These are phyloP conservation scores for Pherbina coryleti DNA, from an alignment of 2,888 invertebrate species.

Conservation along the genomic window DNA sequence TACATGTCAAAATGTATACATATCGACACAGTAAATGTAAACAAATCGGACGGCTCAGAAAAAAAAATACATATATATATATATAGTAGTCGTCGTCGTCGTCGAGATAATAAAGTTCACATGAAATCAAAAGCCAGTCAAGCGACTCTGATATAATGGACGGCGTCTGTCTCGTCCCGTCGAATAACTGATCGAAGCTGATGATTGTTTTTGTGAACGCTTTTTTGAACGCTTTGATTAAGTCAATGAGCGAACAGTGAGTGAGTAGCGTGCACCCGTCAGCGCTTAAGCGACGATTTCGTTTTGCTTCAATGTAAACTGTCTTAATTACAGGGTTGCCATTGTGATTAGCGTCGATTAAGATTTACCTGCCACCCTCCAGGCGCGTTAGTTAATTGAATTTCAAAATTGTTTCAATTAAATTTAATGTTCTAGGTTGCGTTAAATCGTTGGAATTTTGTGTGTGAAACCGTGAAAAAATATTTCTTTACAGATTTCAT, in stretches of 20 bases:
- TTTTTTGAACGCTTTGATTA: constrained; percentile 6
- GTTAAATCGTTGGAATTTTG: not conserved
- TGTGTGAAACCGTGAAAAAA: not conserved
- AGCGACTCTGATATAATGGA: not conserved
- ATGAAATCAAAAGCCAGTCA: constrained; percentile 7
- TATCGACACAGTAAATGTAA: no score
- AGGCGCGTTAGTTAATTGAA: not conserved
- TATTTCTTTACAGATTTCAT: not conserved
- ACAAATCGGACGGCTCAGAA: no score
- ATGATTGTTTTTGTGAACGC: not conserved
- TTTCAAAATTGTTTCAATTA: not conserved
- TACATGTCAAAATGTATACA: no score
- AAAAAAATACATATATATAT: no score
- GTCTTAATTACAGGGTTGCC: constrained; percentile 21
- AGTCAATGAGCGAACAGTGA: constrained; percentile 3
- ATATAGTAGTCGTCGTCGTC: not conserved
- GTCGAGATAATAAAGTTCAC: not conserved
- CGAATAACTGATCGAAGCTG: not conserved
- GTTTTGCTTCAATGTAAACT: not conserved
- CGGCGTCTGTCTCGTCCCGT: not conserved
- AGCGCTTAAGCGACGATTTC: not conserved
- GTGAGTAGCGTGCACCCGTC: not conserved
- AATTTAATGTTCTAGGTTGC: not conserved
- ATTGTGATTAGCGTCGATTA: constrained; percentile 26
- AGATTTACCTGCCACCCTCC: not conserved